These are phyloP conservation scores for Torymus texanus DNA, from an alignment of 2,888 invertebrate species.

Conservation along the genomic window DNA sequence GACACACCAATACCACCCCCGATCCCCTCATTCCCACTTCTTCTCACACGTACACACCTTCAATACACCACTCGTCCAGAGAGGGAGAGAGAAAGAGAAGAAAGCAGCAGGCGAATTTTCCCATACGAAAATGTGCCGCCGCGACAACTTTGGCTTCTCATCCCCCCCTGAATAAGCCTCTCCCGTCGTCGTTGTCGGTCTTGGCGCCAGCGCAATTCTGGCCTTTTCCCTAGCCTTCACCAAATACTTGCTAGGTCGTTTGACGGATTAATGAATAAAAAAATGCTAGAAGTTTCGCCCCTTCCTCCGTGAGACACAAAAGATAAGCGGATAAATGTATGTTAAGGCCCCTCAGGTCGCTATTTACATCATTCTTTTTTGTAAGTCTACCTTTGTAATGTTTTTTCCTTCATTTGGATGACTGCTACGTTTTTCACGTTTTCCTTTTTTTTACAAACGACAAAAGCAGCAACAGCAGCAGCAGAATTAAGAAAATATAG, in stretches of 20 bases:
- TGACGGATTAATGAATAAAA: conserved; percentile 67
- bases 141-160: background rate
- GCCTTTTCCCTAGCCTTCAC: conserved; percentile 66
- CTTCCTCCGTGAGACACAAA: conserved; percentile 46
- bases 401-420: conserved; percentile 42
- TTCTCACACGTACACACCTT: background rate
- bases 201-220: conserved; percentile 73
- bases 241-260: conserved; percentile 73
- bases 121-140: background rate
- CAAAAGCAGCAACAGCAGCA: conserved; percentile 46
- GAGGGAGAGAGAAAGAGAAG: conserved; percentile 6
- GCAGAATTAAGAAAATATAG: conserved; percentile 33
- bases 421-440: conserved; percentile 40
- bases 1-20: background rate
- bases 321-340: conserved; percentile 48
- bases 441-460: conserved; percentile 44
- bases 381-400: conserved; percentile 49
- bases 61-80: background rate
- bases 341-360: conserved; percentile 46
- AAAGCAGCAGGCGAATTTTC: conserved; percentile 14
- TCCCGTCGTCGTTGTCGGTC: conserved; percentile 59
- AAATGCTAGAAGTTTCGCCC: conserved; percentile 67
- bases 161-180: conserved; percentile 25
- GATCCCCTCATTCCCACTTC: conserved; percentile 6
- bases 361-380: conserved; percentile 46